These are phyloP conservation scores for Drosophila burlai DNA, from an alignment of 1,140 invertebrate species.

Conservation along the genomic window DNA sequence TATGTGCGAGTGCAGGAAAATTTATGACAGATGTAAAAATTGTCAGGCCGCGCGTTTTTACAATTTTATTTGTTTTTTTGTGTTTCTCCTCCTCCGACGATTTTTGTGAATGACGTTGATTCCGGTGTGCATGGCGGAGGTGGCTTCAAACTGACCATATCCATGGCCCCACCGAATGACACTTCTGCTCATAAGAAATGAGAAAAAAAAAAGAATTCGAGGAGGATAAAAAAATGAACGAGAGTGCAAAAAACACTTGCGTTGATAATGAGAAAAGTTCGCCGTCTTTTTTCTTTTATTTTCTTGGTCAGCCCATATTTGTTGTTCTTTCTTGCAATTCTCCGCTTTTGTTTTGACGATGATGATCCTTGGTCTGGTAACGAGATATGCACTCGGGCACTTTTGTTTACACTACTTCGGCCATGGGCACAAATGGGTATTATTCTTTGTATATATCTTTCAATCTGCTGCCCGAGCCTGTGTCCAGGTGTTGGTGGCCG, in stretches of 20 bases:
- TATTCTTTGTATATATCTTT: slow-evolving; percentile 51
- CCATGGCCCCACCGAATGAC: slow-evolving; percentile 57
- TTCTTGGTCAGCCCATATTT: slow-evolving; percentile 20
- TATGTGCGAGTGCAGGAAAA: slow-evolving; percentile 63
- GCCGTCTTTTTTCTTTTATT: slow-evolving; percentile 12
- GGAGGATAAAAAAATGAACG: neutral
- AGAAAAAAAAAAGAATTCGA: neutral
- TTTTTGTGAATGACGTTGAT: slow-evolving; percentile 43
- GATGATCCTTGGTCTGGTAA: slow-evolving; percentile 74
- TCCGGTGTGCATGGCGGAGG: neutral
- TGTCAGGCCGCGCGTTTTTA: slow-evolving; percentile 58
- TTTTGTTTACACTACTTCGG: slow-evolving; percentile 59
- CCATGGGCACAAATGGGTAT: slow-evolving; percentile 18
- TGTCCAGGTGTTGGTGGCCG: slow-evolving; percentile 39
- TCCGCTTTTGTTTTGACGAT: slow-evolving; percentile 63
- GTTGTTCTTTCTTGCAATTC: slow-evolving; percentile 45
- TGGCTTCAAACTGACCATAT: slow-evolving; percentile 42
- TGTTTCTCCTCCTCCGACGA: slow-evolving; percentile 16
- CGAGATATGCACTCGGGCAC: slow-evolving; percentile 63
- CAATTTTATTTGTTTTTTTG: slow-evolving; percentile 25
- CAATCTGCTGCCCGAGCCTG: slow-evolving; percentile 9
- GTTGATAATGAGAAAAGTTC: slow-evolving; percentile 74
- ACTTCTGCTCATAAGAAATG: slow-evolving; percentile 25
- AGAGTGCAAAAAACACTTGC: slow-evolving; percentile 65
- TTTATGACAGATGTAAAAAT: slow-evolving; percentile 80